These are phyloP conservation scores for Pelusios castaneus DNA, from an alignment of 2,113 vertebrate genomes.

Conservation along the genomic window DNA sequence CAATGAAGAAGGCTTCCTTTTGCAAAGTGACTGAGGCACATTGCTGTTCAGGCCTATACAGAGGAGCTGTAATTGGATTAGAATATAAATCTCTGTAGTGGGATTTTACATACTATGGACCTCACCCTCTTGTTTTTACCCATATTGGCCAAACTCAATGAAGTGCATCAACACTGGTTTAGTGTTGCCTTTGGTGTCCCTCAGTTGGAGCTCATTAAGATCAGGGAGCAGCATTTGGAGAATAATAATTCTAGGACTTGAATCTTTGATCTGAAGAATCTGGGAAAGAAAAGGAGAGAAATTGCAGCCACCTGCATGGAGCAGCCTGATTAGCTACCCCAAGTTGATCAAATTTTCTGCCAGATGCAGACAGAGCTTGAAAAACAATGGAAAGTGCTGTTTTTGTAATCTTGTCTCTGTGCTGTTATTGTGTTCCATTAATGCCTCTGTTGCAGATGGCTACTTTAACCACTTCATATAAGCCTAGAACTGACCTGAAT, in stretches of 20 bases:
- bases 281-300: conserved; percentile 76
- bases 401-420: background rate
- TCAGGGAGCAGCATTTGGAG: conserved; percentile 39
- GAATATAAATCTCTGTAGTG: conserved; percentile 59
- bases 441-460: conserved; percentile 30
- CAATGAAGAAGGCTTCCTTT: background rate
- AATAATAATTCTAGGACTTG: conserved; percentile 71
- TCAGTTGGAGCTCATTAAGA: conserved; percentile 74
- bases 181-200: conserved; percentile 67
- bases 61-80: conserved; percentile 73
- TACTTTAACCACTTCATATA: background rate
- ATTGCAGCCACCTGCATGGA: conserved; percentile 51
- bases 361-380: conserved; percentile 58
- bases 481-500: background rate
- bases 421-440: conserved; percentile 50
- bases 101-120: conserved; percentile 62
- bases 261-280: conserved; percentile 76
- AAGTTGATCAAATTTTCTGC: conserved; percentile 74
- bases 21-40: background rate
- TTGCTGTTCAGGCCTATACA: fast-evolving
- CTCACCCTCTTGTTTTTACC: conserved; percentile 53
- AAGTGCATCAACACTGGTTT: conserved; percentile 67
- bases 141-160: conserved; percentile 62
- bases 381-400: conserved; percentile 6
- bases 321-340: conserved; percentile 72